Base-by-base conservation (phyloP, 2,113 vertebrate genomes). In the Ginglymostoma cirratum region DNA sequence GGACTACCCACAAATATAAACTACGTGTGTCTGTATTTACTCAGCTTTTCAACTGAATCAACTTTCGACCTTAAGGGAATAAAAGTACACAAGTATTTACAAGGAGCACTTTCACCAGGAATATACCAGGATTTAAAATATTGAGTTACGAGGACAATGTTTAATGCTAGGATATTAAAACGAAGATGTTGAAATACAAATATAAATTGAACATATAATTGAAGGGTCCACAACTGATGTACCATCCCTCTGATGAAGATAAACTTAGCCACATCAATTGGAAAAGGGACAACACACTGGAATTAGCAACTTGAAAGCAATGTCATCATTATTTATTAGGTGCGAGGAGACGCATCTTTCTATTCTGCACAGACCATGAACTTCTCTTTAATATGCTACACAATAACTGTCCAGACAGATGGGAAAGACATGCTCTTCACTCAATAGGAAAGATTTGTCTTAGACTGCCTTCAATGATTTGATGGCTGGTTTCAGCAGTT, bases 321-420 rank as follows among this genome's bases (percentile, higher is more conserved):
- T 5, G 38, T 61, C 23, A 65, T 65, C 55, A 92, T 92, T 92
- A 92, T 92, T 65, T 61, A 17, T 65, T n/a, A 89, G 48, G 45
- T 90, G 24, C 48, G 34, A 24, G 45, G 48, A 34, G 14, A 61
- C 86, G 15, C 34, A 61, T 89, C 48, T 89, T 23, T 12, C 52
- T 34, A 89, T 17, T 27, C 52, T 61, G 27, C 10, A 34, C 8
- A 65, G 89, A 65, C 89, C 17, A 5, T 92, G 89, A 34, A 92
- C 10, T 65, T 92, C 55, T n/a, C 14, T 92, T 92, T 65, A 92
- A 55, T 65, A 5, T 65, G 30, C 34, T 19, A 65, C 89, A 92
- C 55, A 92, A 65, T 92, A 92, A 65, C 89, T 65, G 87, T 90
- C 30, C 21, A n/a, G 89, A 92, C 89, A 30, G 55, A 65, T 92